A percentile compares a stretch with the other conserved stretches of the same genome.
phyloP scores from a whole-genome alignment of 2,888 invertebrate species.

The Aphrophora alni region DNA sequence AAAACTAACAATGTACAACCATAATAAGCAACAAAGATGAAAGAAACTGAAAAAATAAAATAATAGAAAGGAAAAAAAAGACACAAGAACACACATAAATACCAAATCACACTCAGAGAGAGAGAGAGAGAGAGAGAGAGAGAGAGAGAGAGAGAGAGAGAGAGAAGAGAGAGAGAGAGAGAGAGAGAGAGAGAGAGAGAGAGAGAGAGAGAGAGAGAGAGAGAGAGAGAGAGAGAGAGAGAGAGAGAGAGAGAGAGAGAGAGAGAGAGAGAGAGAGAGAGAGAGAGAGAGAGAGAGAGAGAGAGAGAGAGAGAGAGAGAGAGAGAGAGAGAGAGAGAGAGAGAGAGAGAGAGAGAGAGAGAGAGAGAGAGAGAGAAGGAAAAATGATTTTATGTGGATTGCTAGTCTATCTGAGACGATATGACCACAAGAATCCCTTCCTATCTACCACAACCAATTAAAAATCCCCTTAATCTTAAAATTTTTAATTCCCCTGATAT shows the following conservation, averaged over 20 bases:
- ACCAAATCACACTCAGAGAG: too few species aligned
- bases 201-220: not conserved
- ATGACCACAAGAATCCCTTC: too few species aligned
- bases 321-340: not conserved
- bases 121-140: slow-evolving; percentile 9
- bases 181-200: not conserved
- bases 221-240: not conserved
- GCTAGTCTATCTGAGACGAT: too few species aligned
- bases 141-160: slow-evolving; percentile 13
- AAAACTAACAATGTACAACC: too few species aligned
- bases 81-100: too few species aligned
- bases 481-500: too few species aligned
- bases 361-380: too few species aligned
- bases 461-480: too few species aligned
- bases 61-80: too few species aligned
- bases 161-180: slow-evolving; percentile 2
- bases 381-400: not conserved
- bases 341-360: not conserved
- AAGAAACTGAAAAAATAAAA: too few species aligned
- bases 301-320: slow-evolving; percentile 13
- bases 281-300: slow-evolving; percentile 9
- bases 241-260: slow-evolving; percentile 11
- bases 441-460: too few species aligned
- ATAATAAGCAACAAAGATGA: too few species aligned
- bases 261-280: slow-evolving; percentile 13